Evolutionary conservation across 2,113 vertebrate species (phyloP).

Genomic region (Triplophysa rosa): DNA sequence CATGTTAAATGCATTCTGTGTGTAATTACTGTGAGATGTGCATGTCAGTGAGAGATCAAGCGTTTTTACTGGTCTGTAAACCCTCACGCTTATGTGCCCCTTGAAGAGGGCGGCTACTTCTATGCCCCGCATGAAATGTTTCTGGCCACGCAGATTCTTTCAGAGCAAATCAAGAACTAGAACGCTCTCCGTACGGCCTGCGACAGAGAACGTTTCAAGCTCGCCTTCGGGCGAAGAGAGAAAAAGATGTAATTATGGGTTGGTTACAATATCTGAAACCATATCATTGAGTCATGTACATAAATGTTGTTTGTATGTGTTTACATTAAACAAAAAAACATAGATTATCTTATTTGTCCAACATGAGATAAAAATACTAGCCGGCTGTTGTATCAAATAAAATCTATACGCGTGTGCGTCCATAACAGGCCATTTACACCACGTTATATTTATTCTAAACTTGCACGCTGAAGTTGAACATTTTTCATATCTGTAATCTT

Average conservation of each 20-base stretch:
- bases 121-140: conserved; percentile 14
- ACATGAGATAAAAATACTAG: not conserved
- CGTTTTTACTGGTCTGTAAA: conserved; percentile 51
- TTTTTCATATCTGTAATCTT: too few relatives aligned
- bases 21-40: conserved; percentile 20
- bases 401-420: not conserved
- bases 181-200: not conserved
- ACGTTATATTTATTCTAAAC: too few relatives aligned
- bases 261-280: too few relatives aligned
- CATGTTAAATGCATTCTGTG: conserved; percentile 34
- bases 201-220: not conserved
- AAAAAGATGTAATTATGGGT: too few relatives aligned
- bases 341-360: not conserved
- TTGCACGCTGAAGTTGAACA: too few relatives aligned
- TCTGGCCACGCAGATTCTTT: conserved; percentile 6
- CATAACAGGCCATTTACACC: not conserved
- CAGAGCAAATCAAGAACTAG: not conserved
- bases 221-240: too few relatives aligned
- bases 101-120: conserved; percentile 3
- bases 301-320: not conserved
- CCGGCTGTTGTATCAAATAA: too few relatives aligned
- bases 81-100: conserved; percentile 35
- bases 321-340: not conserved
- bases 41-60: conserved; percentile 33
- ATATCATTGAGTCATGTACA: too few relatives aligned